Evolutionary conservation across 1,140 invertebrate species (phyloP), one percentile per base, ranked within the genome.

Genomic region (Orius insidiosus): DNA sequence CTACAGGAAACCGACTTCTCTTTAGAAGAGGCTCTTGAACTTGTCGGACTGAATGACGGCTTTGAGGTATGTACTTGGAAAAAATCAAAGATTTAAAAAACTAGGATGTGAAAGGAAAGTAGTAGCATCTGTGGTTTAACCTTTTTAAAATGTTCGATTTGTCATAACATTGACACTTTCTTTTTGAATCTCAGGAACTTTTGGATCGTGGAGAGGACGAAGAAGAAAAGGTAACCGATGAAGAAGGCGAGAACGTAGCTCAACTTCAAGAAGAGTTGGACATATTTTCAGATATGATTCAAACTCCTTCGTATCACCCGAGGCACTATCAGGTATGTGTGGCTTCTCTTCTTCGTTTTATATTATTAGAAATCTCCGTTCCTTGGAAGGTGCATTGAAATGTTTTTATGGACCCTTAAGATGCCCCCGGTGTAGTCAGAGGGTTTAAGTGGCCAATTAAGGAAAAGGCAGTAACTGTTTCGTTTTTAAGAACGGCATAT

Each of bases 21-120:
- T 53, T 68, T 82, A 33, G 78, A 80, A 55, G 77, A 80, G 56
- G 77, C 78, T 30, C 66, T 82, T 6, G 73, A 77, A 56, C 69
- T 80, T 14, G 75, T 79, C 34, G 76, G 75, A 44, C 69, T 81
- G 57, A 72, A 79, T 59, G 76, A 78, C 60, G 69, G 40, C 14
- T 43, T 49, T 19, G 31, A 49, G 43, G 51, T 49, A n/a, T 24
- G 13, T 38, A 13, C 38, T 24, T 24, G n/a, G n/a, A 24, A 24
- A 24, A 24, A 4, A 4, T 24, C 3, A 24, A 24, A 4, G 24
- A 24, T 24, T 24, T 24, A 24, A 24, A 24, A 24, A 24, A 24
- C 7, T 24, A 24, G 3, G 24, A 24, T 24, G 24, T 24, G 24
- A 24, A 24, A 24, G 24, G 3, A 24, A 24, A n/a, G n/a, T n/a